phyloP scores from a whole-genome alignment of 2,888 invertebrate species.

The Melieria omissa region DNA sequence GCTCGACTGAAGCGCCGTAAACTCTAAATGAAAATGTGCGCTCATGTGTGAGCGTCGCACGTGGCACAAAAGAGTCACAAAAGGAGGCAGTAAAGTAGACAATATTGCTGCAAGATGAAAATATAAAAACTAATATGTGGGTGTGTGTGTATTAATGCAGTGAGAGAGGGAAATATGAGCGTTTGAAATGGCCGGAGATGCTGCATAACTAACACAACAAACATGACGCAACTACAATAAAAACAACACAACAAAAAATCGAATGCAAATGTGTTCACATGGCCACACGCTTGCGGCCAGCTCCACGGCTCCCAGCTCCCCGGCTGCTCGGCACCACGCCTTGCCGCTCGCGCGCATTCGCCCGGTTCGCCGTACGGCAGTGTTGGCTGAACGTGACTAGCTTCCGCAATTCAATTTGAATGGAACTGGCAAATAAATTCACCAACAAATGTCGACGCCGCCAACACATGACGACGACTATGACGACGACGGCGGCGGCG shows the following conservation, averaged over 20 bases:
- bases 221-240: neutral
- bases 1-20: too few species aligned
- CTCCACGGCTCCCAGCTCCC: neutral
- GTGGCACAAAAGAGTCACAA: too few species aligned
- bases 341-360: neutral
- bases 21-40: too few species aligned
- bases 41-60: too few species aligned
- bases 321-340: neutral
- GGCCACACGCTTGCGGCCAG: too few species aligned
- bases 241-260: neutral
- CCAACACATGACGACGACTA: neutral
- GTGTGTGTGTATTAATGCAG: too few species aligned
- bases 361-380: neutral
- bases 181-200: slow-evolving; percentile 20
- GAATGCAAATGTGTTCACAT: too few species aligned
- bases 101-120: too few species aligned
- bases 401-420: slow-evolving; percentile 36
- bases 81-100: too few species aligned
- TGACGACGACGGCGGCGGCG: too few species aligned
- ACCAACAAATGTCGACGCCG: slow-evolving; percentile 22
- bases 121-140: too few species aligned
- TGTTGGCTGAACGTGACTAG: slow-evolving; percentile 33
- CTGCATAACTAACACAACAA: slow-evolving; percentile 5
- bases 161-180: too few species aligned
- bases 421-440: slow-evolving; percentile 30